Evolutionary conservation across 2,113 vertebrate genomes (phyloP).

Genomic region (Naja naja): DNA sequence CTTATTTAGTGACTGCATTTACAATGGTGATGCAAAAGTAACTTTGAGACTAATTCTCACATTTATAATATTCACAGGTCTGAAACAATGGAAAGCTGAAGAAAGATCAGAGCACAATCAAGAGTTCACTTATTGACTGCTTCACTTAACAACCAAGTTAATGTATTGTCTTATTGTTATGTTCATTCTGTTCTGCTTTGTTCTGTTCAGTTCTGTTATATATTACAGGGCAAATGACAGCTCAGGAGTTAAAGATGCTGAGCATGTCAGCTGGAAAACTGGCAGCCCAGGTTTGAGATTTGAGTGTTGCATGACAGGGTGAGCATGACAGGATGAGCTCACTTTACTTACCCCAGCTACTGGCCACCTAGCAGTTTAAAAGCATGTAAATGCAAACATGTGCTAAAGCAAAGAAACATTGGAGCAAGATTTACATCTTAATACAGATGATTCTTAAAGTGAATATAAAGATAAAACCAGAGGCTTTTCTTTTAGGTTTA

Average conservation of each 20-base stretch:
- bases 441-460: background rate
- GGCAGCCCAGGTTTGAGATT: background rate
- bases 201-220: background rate
- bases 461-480: background rate
- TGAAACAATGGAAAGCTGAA: background rate
- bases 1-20: background rate
- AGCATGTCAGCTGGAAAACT: no score
- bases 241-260: background rate
- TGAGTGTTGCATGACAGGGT: background rate
- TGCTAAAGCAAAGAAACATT: background rate
- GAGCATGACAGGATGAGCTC: background rate
- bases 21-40: background rate
- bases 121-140: background rate
- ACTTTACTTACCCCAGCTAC: no score
- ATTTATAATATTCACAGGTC: background rate
- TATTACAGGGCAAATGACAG: background rate
- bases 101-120: background rate
- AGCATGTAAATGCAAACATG: background rate
- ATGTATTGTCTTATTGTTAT: no score
- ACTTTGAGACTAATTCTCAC: background rate
- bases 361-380: background rate
- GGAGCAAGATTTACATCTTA: background rate
- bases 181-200: no score
- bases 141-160: background rate
- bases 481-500: background rate